Conservation (phyloP, 2,113 vertebrate genomes). For the Psilopsiagon aymara region DNA sequence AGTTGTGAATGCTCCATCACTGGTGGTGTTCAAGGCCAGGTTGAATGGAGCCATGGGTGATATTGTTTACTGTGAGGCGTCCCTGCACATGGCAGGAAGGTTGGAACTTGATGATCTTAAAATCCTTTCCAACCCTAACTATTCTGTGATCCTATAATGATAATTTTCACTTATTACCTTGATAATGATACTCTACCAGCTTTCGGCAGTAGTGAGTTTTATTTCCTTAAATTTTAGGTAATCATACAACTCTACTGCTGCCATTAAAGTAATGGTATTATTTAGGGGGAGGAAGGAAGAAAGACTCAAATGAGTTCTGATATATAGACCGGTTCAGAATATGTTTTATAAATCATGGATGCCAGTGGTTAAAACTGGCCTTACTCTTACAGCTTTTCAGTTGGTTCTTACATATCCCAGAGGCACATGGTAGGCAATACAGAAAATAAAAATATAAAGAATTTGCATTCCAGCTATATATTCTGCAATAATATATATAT, state of each 20-base stretch:
- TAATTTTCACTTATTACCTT: not conserved
- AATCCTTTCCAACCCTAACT: not conserved
- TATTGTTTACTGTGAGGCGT: not conserved
- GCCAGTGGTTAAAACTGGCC: conserved; percentile 12
- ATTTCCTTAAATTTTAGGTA: conserved; percentile 22
- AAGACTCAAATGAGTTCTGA: not conserved
- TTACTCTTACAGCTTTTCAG: conserved; percentile 17
- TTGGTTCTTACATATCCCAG: conserved; percentile 28
- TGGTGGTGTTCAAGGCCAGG: no score
- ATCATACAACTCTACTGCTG: not conserved
- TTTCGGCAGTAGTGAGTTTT: not conserved
- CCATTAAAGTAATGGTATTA: not conserved
- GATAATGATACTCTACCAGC: not conserved
- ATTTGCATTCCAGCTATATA: conserved; percentile 26
- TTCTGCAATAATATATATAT: conserved; percentile 8
- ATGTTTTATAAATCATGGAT: conserved; percentile 13
- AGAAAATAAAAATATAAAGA: conserved; percentile 61
- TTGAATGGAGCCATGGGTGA: no score
- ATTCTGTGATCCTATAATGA: not conserved
- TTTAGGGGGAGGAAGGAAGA: not conserved
- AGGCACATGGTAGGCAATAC: conserved; percentile 53
- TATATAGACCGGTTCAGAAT: not conserved
- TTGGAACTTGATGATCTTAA: not conserved
- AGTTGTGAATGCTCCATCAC: no score
- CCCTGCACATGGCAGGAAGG: not conserved